Base-by-base conservation (phyloP, 2,797 vertebrate genomes). In the Melanotaenia boesemani region DNA sequence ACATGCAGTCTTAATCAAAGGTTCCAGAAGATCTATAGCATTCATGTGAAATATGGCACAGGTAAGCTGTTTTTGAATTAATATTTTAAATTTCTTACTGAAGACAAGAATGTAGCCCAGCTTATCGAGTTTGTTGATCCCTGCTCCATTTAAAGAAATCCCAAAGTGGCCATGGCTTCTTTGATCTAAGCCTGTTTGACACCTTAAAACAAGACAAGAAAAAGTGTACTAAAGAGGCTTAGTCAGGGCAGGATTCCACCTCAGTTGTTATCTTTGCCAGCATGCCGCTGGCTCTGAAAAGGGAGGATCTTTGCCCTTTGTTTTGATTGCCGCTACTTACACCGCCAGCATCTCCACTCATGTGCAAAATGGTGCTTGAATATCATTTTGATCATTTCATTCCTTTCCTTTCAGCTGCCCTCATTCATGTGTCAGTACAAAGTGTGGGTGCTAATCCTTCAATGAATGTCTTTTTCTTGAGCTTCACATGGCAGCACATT, bases 341-440 rank as follows among this genome's bases (percentile, higher is more conserved):
- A 88, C 88, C 74, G 64, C 87, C 88, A 72, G 86, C 81, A 92
- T 93, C 89, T 92, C 87, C 83, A n/a, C 72, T 88, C 92, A 88
- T 86, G 92, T 81, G 55, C 74, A 74, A 91, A 91, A 92, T 72
- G 74, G 72, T 75, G 86, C 86, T 87, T 86, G 89, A 91, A 90
- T 88, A 90, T 90, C 76, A 68, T 86, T 93, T 90, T 72, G 77
- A 88, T 89, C 80, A 86, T 89, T 87, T 91, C 82, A 86, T 91
- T 84, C 88, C 73, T 91, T 65, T 88, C 83, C 83, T 84, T 86
- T 93, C 88, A 86, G 77, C 79, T 68, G 85, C 90, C 82, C 85
- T 82, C 86, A 91, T 91, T 88, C 80, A 83, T 85, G 81, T 82
- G 86, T 91, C 87, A 86, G 89, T 80, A 89, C 91, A 92, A 92